Evolutionary conservation across 2,797 vertebrate genomes (phyloP).

Genomic region (Neostethus bicornis): DNA sequence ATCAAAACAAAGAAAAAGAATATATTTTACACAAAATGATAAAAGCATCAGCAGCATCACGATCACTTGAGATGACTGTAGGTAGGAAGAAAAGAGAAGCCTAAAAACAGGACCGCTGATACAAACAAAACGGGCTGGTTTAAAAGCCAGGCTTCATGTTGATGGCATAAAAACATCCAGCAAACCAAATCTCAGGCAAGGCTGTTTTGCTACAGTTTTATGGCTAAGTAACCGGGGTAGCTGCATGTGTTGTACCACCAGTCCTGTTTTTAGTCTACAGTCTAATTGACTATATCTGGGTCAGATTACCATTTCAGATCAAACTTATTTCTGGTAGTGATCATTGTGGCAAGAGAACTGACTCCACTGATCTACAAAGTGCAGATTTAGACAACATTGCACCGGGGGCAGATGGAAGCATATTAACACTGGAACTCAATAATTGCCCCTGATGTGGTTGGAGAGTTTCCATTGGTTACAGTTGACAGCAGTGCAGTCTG

Average conservation of each 20-base stretch:
- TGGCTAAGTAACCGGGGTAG: constrained; percentile 34
- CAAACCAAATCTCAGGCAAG: constrained; percentile 43
- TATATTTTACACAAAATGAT: constrained; percentile 81
- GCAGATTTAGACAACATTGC: constrained; percentile 53
- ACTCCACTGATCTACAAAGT: constrained; percentile 54
- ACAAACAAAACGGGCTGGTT: constrained; percentile 44
- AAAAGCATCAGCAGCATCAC: constrained; percentile 70
- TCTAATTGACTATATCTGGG: constrained; percentile 63
- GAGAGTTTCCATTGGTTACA: constrained; percentile 83
- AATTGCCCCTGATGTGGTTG: constrained; percentile 66
- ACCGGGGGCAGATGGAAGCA: constrained; percentile 51
- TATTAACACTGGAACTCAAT: constrained; percentile 66
- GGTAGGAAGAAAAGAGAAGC: constrained; percentile 48
- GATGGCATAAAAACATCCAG: constrained; percentile 31
- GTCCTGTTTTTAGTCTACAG: constrained; percentile 65
- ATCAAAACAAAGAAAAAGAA: constrained; percentile 63
- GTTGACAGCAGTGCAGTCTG: constrained; percentile 98
- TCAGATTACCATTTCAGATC: constrained; percentile 71
- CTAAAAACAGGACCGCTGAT: constrained; percentile 73
- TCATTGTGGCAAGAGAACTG: constrained; percentile 37
- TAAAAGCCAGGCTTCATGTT: constrained; percentile 34
- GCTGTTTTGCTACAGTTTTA: constrained; percentile 38
- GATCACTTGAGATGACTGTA: constrained; percentile 75
- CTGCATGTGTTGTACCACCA: constrained; percentile 49
- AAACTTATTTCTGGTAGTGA: constrained; percentile 47